Evolutionary conservation across 1,140 invertebrate species (phyloP), one percentile per base, ranked within the genome.

Genomic region (Atta colombica): DNA sequence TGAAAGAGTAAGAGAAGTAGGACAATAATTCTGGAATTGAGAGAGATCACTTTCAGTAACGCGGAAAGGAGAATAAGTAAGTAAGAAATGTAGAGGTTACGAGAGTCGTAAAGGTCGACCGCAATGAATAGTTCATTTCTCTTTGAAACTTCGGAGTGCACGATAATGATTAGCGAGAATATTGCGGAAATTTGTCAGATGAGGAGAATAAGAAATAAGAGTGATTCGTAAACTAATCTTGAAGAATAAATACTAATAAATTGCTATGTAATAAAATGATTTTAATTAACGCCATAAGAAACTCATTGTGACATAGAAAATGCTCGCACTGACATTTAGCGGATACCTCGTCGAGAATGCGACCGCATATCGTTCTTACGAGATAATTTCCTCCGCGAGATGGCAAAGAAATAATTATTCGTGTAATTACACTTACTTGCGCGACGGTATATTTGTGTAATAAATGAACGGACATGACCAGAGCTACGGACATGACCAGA

Each of bases 71-170:
- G 77, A 53, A 75, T 71, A 74, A 78, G 35, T 25, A 69, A 77
- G 68, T 68, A 66, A 68, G 77, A 18, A 60, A 65, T 28, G 65
- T 74, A 65, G 31, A 63, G 45, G 63, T 49, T 51, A 74, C 63
- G n/a, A 53, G 65, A 53, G 69, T 55, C 65, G 87, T 72, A 87
- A 87, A 55, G 85, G 77, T 91, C 85, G 66, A 87, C 72, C 85
- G 85, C 85, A 87, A 89, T 90, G 87, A 89, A 90, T 92, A 89
- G 82, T 91, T 92, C 86, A 90, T 91, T 89, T 88, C 89, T 88
- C 88, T 87, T 91, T 87, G 81, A 88, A 90, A 92, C 65, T 92
- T 88, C 12, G 45, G 72, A 68, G 82, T 31, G 53, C 80, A 85
- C 77, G 66, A 77, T 31, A 77, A 89, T 88, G 87, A 91, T 91